Base-by-base conservation (phyloP, 1,140 invertebrate genomes). In the Papilio dardanus region DNA sequence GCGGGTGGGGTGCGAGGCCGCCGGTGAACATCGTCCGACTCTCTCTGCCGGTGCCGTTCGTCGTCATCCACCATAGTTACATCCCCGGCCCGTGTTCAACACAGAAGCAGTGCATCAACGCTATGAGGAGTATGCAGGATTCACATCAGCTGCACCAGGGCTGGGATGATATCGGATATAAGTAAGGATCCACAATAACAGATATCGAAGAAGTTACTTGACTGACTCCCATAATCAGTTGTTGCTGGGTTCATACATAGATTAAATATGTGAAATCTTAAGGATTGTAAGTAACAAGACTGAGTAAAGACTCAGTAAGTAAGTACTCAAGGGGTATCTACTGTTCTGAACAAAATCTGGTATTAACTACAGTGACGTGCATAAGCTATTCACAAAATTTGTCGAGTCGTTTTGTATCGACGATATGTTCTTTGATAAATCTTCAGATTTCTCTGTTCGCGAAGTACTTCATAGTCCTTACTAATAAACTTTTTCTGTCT, bases 51-150 rank as follows among this genome's bases (percentile, higher is more conserved):
- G 95, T 96, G 4, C 94, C 95, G 1, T 96, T 95, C 75, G 96
- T 97, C 2, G 95, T 97, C 77, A 96, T 97, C 67, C 96, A 97
- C 90, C 97, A 97, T 83, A 96, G 95, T 6, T 96, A 95, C 78
- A 93, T 94, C 74, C 95, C 95, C 0, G 87, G 80, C 6, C 95
- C 94, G 1, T 97, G 97, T 82, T 82, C 84, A 10, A 95, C 69
- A 77, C 81, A 78, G 2, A 79, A 83, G 1, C 93, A 94, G 19
- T 96, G 95, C 82, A 87, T 86, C 24, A 71, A 73, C 28, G 86
- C 94, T n/a, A 93, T 96, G 94, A 86, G 92, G 62, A 85, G 79
- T 66, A 95, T 96, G 94, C 95, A 96, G 83, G 81, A 93, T 42
- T 87, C 84, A 8, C 95, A 96, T 80, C 94, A 94, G 76, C 83